These are phyloP conservation scores for Anolis sagrei DNA, from an alignment of 2,113 vertebrate genomes.

Conservation along the genomic window DNA sequence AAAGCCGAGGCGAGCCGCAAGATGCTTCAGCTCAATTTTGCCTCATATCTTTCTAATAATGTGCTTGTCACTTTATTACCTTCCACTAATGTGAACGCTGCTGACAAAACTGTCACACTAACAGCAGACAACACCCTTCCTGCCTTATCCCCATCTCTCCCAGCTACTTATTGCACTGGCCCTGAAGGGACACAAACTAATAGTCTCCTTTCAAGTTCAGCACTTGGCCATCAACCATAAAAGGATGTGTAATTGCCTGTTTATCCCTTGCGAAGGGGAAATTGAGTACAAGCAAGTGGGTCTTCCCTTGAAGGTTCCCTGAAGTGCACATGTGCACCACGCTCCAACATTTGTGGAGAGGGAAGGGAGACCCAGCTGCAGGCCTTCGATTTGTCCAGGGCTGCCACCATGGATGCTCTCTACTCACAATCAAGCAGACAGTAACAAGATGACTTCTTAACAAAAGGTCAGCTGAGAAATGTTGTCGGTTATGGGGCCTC, in stretches of 20 bases:
- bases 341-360: constrained; percentile 52
- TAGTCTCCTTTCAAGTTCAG: constrained; percentile 93
- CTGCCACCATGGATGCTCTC: constrained; percentile 67
- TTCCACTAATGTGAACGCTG: constrained; percentile 87
- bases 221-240: constrained; percentile 89
- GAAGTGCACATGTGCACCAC: constrained; percentile 28
- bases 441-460: constrained; percentile 81
- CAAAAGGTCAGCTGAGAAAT: constrained; percentile 75
- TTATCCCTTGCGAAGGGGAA: constrained; percentile 91
- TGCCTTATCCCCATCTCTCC: constrained; percentile 73
- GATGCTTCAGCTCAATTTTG: constrained; percentile 87
- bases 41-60: constrained; percentile 93
- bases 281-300: constrained; percentile 82
- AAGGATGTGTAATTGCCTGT: constrained; percentile 95
- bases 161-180: constrained; percentile 81
- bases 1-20: constrained; percentile 73
- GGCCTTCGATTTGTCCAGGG: constrained; percentile 65
- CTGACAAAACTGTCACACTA: constrained; percentile 92
- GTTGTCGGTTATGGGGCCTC: constrained; percentile 57
- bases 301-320: constrained; percentile 66
- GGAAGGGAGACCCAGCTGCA: constrained; percentile 65
- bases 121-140: constrained; percentile 83
- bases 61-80: constrained; percentile 95
- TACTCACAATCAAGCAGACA: constrained; percentile 73
- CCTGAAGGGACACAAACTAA: constrained; percentile 93